Base-by-base conservation (phyloP, 2,888 invertebrate genomes). In the Mesorhabditis belari region DNA sequence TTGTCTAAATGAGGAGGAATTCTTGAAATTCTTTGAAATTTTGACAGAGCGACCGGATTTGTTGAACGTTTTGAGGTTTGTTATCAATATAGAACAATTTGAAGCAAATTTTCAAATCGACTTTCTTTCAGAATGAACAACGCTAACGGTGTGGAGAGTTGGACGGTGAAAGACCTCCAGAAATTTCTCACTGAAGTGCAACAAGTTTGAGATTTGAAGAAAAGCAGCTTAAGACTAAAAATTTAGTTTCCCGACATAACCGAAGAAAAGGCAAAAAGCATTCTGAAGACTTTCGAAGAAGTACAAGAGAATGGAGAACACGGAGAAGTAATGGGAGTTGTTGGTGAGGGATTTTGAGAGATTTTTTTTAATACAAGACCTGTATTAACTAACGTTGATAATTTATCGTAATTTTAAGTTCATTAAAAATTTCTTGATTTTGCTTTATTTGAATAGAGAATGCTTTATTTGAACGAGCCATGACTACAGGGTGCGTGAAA, bases 1-100 rank as follows among this genome's bases (percentile, higher is more conserved):
- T 63, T 82, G 81, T 9, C 77, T 87, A 60, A 85, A 86, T 70
- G 81, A 82, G 27, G 83, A 85, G 12, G 86, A 87, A 75, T 87
- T 87, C 79, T 82, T 86, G 19, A 70, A 81, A 26, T 85, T 87
- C 70, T 86, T 85, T 76, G 82, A 84, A 61, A 70, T 81, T 25
- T 80, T 87, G 19, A 83, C 85, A 25, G 81, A 83, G 55, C 78
- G 86, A 59, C 84, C 84, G 9, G 86, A 86, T 73, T 73, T 86
- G 12, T 83, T 84, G 61, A 80, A 82, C 52, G 73, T 86, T 4
- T 84, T 84, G 67, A 67, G 82, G 64, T 35, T n/a, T n/a, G n/a
- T n/a, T n/a, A n/a, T n/a, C n/a, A n/a, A n/a, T n/a, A n/a, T n/a
- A n/a, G n/a, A 35, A 17, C 44, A 17, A n/a, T n/a, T n/a, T n/a